phyloP scores from a whole-genome alignment of 2,888 invertebrate species.

The Apamea crenata region DNA sequence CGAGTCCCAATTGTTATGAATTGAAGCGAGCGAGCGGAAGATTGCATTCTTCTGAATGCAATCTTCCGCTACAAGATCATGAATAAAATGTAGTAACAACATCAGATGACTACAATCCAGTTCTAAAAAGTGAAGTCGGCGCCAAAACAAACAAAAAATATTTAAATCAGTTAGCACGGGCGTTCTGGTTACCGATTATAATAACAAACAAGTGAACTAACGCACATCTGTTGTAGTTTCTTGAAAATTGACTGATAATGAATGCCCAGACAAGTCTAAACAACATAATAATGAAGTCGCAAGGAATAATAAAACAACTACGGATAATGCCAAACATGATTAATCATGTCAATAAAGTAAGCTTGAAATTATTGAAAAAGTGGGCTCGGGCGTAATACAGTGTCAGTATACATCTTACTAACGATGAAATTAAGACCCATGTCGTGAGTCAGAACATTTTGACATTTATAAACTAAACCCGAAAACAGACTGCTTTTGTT shows the following conservation, averaged over 20 bases:
- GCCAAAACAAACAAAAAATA: slow-evolving; percentile 61
- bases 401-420: background rate
- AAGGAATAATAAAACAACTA: background rate
- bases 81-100: slow-evolving; percentile 28
- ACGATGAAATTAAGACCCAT: background rate
- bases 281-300: slow-evolving; percentile 28
- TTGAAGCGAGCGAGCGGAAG: no score
- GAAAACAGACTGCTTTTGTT: no score
- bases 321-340: background rate
- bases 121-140: slow-evolving; percentile 27
- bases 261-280: slow-evolving; percentile 28
- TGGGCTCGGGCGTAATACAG: background rate
- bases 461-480: background rate
- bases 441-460: background rate
- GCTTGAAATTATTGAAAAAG: background rate
- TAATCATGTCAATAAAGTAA: background rate
- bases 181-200: slow-evolving; percentile 43
- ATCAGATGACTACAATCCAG: slow-evolving; percentile 25
- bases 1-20: no score
- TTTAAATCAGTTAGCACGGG: slow-evolving; percentile 50
- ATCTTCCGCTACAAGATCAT: background rate
- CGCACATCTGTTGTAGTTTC: slow-evolving; percentile 44
- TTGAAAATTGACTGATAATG: slow-evolving; percentile 38
- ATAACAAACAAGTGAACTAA: slow-evolving; percentile 50
- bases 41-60: no score